These are phyloP conservation scores for Rhynchomys soricoides DNA, from an alignment of 2,113 vertebrate genomes.

Conservation along the genomic window DNA sequence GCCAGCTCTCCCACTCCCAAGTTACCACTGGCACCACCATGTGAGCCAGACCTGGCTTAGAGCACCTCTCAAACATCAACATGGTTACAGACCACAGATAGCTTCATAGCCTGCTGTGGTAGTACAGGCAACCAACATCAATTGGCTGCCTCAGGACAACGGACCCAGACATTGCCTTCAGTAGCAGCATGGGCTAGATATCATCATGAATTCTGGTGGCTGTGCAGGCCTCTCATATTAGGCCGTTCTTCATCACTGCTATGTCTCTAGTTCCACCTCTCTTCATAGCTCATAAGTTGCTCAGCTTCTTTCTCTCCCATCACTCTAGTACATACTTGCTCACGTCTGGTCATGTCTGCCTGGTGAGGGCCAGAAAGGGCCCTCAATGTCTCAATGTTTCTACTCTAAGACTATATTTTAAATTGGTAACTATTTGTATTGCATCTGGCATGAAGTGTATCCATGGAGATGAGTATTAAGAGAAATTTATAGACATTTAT, in stretches of 20 bases:
- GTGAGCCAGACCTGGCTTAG: background rate
- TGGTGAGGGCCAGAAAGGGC: background rate
- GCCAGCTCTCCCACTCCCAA: background rate
- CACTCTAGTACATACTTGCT: background rate
- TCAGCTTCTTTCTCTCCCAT: background rate
- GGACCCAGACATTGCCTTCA: background rate
- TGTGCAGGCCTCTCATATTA: background rate
- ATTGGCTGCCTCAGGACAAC: background rate
- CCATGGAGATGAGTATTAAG: background rate
- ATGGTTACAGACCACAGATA: background rate
- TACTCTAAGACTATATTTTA: background rate
- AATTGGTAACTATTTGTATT: background rate
- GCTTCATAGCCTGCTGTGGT: background rate
- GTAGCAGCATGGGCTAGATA: background rate
- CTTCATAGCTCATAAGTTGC: background rate
- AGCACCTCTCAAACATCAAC: background rate
- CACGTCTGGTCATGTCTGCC: too few relatives aligned
- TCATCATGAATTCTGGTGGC: background rate
- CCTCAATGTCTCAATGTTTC: background rate
- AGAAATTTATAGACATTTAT: background rate
- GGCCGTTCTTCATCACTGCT: background rate
- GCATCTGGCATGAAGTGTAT: background rate
- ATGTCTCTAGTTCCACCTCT: background rate
- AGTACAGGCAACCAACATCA: background rate
- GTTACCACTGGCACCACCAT: background rate